phyloP scores from a whole-genome alignment of 2,888 invertebrate species.

The Parnassius smintheus region DNA sequence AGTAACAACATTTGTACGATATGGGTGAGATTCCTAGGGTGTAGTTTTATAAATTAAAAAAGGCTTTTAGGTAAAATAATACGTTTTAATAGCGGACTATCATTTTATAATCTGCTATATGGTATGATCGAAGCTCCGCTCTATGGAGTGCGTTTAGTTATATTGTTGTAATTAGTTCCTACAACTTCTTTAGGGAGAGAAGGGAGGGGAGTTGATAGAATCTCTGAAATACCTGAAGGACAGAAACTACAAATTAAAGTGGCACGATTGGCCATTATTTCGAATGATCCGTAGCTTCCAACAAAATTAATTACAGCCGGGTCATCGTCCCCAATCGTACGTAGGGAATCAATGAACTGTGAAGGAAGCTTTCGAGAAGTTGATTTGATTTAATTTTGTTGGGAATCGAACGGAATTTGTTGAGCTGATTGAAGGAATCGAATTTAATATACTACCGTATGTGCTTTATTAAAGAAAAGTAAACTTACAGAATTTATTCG shows the following conservation, averaged over 20 bases:
- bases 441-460: background rate
- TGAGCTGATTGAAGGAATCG: conserved; percentile 3
- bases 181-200: background rate
- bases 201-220: conserved; percentile 11
- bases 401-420: conserved; percentile 19
- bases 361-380: conserved; percentile 41
- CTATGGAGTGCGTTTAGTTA: too few relatives aligned
- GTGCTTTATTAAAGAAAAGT: too few relatives aligned
- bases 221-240: conserved; percentile 24
- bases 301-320: conserved; percentile 66
- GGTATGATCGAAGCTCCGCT: too few relatives aligned
- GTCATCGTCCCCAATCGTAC: conserved; percentile 48
- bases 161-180: too few relatives aligned
- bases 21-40: too few relatives aligned
- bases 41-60: too few relatives aligned
- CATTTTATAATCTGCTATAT: too few relatives aligned
- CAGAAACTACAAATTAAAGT: conserved; percentile 39
- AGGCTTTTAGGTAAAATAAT: too few relatives aligned
- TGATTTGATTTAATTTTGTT: conserved; percentile 35
- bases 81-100: too few relatives aligned
- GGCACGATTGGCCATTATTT: conserved; percentile 62
- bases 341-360: conserved; percentile 51
- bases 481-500: too few relatives aligned
- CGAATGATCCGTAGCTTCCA: conserved; percentile 63
- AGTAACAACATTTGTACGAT: too few relatives aligned